Conservation (phyloP, 2,888 invertebrate genomes). For the Amphipyra berbera region DNA sequence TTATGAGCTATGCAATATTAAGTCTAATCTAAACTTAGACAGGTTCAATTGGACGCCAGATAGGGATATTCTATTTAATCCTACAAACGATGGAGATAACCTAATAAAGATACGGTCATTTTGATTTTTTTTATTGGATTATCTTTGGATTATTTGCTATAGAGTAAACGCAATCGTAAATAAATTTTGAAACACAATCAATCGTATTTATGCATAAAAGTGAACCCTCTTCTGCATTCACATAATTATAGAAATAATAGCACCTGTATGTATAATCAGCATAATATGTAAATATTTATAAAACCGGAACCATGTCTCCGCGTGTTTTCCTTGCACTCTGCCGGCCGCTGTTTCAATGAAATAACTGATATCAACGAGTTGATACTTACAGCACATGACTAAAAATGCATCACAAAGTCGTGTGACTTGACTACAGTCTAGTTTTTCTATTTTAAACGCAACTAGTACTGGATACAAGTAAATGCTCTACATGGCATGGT, state of each 20-base stretch:
- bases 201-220: not conserved
- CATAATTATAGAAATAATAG: conserved; percentile 14
- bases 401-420: conserved; percentile 28
- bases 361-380: conserved; percentile 6
- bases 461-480: conserved; percentile 48
- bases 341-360: conserved; percentile 7
- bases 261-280: not conserved
- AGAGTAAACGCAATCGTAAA: too few species aligned
- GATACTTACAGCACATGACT: conserved; percentile 14
- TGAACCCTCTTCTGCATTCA: conserved; percentile 1
- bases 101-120: too few species aligned
- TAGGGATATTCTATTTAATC: not conserved
- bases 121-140: too few species aligned
- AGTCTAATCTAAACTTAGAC: not conserved
- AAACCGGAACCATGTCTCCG: conserved; percentile 14
- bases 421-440: conserved; percentile 38
- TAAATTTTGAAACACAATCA: not conserved
- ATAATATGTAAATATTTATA: conserved; percentile 10
- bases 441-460: conserved; percentile 48
- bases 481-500: conserved; percentile 50
- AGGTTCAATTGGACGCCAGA: not conserved
- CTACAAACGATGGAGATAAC: too few species aligned
- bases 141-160: too few species aligned
- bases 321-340: conserved; percentile 7
- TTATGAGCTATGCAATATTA: too few species aligned